Evolutionary conservation across 1,140 invertebrate species (phyloP), one percentile per base, ranked within the genome.

Genomic region (Papilio glaucus): DNA sequence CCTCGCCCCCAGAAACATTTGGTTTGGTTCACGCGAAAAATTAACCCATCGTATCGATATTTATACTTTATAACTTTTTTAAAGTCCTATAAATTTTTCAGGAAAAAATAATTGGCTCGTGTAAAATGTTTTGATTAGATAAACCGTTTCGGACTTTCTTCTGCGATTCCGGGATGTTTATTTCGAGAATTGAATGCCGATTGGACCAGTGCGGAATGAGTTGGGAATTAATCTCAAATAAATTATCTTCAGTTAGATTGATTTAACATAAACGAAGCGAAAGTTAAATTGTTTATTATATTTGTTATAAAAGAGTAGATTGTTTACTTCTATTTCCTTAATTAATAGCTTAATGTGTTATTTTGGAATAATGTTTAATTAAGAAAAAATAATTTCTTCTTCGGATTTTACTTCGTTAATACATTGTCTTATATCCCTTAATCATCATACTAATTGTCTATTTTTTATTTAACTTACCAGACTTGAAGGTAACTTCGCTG

Each of bases 401-500:
- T n/a, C n/a, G n/a, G n/a, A n/a, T n/a, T n/a, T n/a, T n/a, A n/a
- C 29, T 2, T 33, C 29, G 29, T 33, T 33, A 3, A 33, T 33
- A 6, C 6, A 3, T 33, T 33, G 29, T 33, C 2, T 33, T 33
- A 33, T 33, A 33, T 33, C n/a, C n/a, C n/a, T n/a, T n/a, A n/a
- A n/a, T n/a, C n/a, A n/a, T n/a, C n/a, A n/a, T n/a, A n/a, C n/a
- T n/a, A n/a, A n/a, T n/a, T n/a, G n/a, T n/a, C n/a, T n/a, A n/a
- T n/a, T n/a, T n/a, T n/a, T n/a, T n/a, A n/a, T n/a, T n/a, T n/a
- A n/a, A 93, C 94, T 94, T 93, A 96, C 96, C 93, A n/a, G 96
- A 96, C 77, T 96, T 95, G 79, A 97, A 97, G 4, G 95, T 95
- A 72, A 98, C 94, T 93, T 98, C 98, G 86, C 97, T 98, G 75